Percentiles rank a stretch among this genome's conserved stretches.
phyloP scores from a whole-genome alignment of 2,888 invertebrate species.

The Leptopterna dolabrata region DNA sequence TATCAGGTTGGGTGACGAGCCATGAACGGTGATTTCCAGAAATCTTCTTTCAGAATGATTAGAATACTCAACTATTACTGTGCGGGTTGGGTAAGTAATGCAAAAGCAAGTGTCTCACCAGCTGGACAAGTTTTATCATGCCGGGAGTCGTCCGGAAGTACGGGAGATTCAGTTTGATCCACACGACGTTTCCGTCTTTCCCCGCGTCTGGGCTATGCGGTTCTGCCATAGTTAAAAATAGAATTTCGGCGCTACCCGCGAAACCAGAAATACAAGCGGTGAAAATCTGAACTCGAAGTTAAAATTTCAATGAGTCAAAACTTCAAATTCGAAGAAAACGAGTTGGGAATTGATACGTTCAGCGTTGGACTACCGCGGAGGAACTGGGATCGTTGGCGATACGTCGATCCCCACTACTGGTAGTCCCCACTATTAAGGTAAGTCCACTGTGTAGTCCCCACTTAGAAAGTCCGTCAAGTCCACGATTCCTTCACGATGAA shows the following conservation, averaged over 20 bases:
- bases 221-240: conserved; percentile 55
- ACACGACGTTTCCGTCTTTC: conserved; percentile 72
- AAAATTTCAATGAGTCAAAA: background rate
- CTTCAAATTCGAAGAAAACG: background rate
- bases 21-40: no score
- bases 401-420: background rate
- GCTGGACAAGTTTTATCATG: conserved; percentile 81
- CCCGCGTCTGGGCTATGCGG: conserved; percentile 54
- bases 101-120: conserved; percentile 70
- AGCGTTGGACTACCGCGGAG: background rate
- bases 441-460: background rate
- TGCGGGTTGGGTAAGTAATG: no score
- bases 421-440: background rate
- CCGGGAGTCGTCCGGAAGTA: conserved; percentile 87
- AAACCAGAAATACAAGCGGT: no score
- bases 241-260: background rate
- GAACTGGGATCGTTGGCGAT: background rate
- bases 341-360: background rate
- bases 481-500: background rate
- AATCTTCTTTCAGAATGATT: no score
- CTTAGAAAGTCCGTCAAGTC: background rate
- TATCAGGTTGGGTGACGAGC: no score
- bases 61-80: no score
- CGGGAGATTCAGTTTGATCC: conserved; percentile 80
- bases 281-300: background rate